Evolutionary conservation across 2,888 invertebrate genomes (phyloP).

Genomic region (Nezara viridula): DNA sequence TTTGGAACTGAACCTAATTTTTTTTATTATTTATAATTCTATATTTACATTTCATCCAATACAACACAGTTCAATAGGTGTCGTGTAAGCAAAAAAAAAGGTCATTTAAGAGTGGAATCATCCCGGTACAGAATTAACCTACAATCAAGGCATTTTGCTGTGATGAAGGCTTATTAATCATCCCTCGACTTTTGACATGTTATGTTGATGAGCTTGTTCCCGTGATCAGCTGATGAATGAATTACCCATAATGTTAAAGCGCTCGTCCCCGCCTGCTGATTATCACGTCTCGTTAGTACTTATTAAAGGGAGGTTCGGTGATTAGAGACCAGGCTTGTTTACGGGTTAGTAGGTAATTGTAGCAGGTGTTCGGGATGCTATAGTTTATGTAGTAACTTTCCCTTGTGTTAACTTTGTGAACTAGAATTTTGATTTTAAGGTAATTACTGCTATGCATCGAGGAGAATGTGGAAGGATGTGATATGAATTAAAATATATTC

Average conservation of each 20-base stretch:
- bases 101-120: too few relatives aligned
- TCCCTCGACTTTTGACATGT: background rate
- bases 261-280: background rate
- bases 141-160: background rate
- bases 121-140: background rate
- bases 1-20: too few relatives aligned
- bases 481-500: too few relatives aligned
- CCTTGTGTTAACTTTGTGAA: too few relatives aligned
- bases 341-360: background rate
- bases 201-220: background rate
- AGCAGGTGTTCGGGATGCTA: background rate
- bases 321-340: constrained; percentile 3
- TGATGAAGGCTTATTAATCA: background rate
- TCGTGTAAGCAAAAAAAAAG: too few relatives aligned
- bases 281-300: constrained; percentile 23
- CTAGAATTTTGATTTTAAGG: too few relatives aligned
- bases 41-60: too few relatives aligned
- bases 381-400: background rate
- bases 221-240: background rate
- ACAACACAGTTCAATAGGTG: too few relatives aligned
- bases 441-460: too few relatives aligned
- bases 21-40: too few relatives aligned
- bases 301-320: background rate
- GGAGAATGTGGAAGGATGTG: too few relatives aligned
- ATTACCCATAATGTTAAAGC: background rate